Evolutionary conservation across 1,140 invertebrate species (phyloP), one percentile per base, ranked within the genome.

Genomic region (Pachypeltis micranthus): DNA sequence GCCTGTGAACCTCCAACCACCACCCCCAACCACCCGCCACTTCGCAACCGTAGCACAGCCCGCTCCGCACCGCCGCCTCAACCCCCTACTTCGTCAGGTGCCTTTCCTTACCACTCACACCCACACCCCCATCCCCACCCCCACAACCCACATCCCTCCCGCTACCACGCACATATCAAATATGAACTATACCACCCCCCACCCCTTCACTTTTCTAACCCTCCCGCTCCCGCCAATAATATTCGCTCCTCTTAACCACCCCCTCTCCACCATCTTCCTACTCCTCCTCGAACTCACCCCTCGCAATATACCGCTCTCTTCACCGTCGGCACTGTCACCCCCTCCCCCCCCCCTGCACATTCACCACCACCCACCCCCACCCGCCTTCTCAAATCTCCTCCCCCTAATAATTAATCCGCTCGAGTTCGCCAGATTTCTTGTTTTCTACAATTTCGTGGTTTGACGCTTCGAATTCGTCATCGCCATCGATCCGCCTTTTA

Each of bases 91-190:
- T n/a, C n/a, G n/a, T n/a, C n/a, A n/a, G n/a, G n/a, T n/a, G n/a
- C n/a, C n/a, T n/a, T n/a, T n/a, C n/a, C n/a, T n/a, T n/a, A n/a
- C n/a, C n/a, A n/a, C n/a, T n/a, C n/a, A n/a, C n/a, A n/a, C n/a
- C n/a, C n/a, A n/a, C n/a, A n/a, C n/a, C n/a, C n/a, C n/a, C 28
- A 31, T 19, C 59, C 55, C 25, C 28, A 55, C 55, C 16, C 51
- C 54, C 31, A 27, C 26, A 27, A 19, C 47, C 19, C 23, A 23
- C 44, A 10, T 21, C 29, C 47, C 24, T 27, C 16, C 7, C 26
- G 19, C 29, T 47, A 4, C 12, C 61, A 24, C 61, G 26, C 56
- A 54, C 47, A n/a, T 54, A 54, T n/a, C 56, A 58, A 58, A 58
- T 24, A 58, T 58, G 19, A 24, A 58, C 56, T 58, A 10, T 26